These are phyloP conservation scores for Pseudomyrmex cubaensis DNA, from an alignment of 1,140 invertebrate genomes.

Conservation along the genomic window DNA sequence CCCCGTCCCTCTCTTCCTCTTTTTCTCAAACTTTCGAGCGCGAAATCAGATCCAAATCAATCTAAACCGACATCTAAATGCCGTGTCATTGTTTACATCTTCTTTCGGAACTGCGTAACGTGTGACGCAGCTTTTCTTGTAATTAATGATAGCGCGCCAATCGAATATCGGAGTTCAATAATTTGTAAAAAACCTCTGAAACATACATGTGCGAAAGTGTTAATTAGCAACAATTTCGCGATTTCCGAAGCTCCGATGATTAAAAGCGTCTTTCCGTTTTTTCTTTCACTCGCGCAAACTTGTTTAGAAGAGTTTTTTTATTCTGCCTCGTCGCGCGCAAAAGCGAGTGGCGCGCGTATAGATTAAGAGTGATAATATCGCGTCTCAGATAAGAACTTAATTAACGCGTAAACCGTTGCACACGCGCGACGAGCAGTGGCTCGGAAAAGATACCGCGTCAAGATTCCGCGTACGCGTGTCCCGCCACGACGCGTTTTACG, in stretches of 20 bases:
- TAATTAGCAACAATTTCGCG: neutral
- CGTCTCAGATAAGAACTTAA: slow-evolving; percentile 73
- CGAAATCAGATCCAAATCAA: slow-evolving; percentile 50
- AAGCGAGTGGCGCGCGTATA: slow-evolving; percentile 52
- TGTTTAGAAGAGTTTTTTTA: too few relatives aligned
- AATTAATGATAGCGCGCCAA: neutral
- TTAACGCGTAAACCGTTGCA: slow-evolving; percentile 67
- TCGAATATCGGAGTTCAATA: neutral
- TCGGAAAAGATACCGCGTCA: slow-evolving; percentile 63
- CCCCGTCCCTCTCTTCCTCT: too few relatives aligned
- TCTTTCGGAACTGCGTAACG: neutral
- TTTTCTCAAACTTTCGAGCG: slow-evolving; percentile 1
- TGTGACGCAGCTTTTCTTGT: neutral
- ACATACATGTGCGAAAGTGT: neutral
- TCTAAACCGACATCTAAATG: slow-evolving; percentile 11
- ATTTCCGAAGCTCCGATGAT: neutral
- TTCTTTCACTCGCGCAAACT: neutral
- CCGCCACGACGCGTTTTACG: slow-evolving; percentile 35
- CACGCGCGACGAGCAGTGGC: slow-evolving; percentile 27
- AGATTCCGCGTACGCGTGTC: slow-evolving; percentile 58
- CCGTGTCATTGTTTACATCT: slow-evolving; percentile 31
- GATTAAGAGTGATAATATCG: slow-evolving; percentile 69
- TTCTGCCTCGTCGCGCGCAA: slow-evolving; percentile 31
- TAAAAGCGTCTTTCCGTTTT: slow-evolving; percentile 15
- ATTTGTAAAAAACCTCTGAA: neutral